Base-by-base conservation (phyloP, 2,113 vertebrate species). In the Hymenochirus boettgeri region DNA sequence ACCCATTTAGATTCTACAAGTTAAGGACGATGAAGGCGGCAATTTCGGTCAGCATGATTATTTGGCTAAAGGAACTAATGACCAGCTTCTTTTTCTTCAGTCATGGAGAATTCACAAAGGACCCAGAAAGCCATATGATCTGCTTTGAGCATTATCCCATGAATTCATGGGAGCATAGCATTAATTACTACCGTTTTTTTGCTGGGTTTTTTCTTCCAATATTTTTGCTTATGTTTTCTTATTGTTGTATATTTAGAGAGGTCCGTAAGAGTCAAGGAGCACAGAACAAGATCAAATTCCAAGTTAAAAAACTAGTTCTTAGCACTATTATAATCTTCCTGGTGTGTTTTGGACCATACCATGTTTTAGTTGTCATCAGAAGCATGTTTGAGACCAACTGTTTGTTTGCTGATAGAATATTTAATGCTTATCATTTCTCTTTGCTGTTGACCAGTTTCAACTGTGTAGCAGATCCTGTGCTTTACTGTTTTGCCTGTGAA, bases 91-190 rank as follows among this genome's bases (percentile, higher is more conserved):
- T 90, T 72, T 89, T 97, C 77, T 90, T 97, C 57, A 66, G 0
- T 0, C 86, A 92, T 0, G 74, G 82, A 29, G 91, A 92, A 62
- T 71, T 92, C 71, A 90, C 85, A 27, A 83, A 53, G 60, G 88
- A 94, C 69, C 29, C 33, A 0, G 76, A 78, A 0, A 95, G 81
- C 75, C 92, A 92, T 3, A 63, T 83, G 0, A 86, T 98, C 70
- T 99, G 96, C 83, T 98, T 98, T 0, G 96, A 99, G 79, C 95
- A 97, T 69, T 99, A 98, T 70, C 96, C 96, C 22, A 91, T 98
- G 75, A 54, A 84, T 75, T 1, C 46, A 0, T 96, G 93, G 94
- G 92, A 97, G 66, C 82, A 86, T 15, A 50, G 72, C 0, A 79
- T 96, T 77, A 98, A 98, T 77, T 93, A 92, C 66, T 98, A 97